phyloP scores from a whole-genome alignment of 2,113 vertebrate genomes.

The Entelurus aequoreus region DNA sequence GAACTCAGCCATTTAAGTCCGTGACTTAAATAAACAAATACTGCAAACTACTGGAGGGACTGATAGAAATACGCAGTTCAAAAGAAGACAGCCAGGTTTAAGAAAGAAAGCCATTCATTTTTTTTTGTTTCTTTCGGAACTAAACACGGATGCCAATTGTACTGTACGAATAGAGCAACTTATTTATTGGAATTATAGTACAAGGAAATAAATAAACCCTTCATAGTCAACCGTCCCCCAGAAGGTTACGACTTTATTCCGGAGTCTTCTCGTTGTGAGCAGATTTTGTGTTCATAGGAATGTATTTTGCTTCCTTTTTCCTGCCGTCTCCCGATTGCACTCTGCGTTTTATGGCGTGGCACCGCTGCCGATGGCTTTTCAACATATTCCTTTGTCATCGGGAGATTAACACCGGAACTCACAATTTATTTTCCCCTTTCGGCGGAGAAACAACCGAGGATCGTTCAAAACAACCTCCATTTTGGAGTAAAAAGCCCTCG shows the following conservation, averaged over 20 bases:
- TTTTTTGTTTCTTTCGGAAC: conserved; percentile 60
- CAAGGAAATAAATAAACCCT: conserved; percentile 74
- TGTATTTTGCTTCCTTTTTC: background rate
- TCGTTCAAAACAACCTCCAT: background rate
- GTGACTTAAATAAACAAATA: too few species aligned
- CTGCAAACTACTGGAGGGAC: too few species aligned
- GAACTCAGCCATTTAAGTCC: too few species aligned
- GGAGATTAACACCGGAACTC: background rate
- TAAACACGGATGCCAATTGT: conserved; percentile 64
- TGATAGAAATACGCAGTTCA: conserved; percentile 1
- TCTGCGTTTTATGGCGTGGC: conserved; percentile 39
- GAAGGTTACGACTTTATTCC: conserved; percentile 11
- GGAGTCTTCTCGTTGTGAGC: conserved; percentile 11
- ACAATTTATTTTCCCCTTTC: conserved; percentile 4
- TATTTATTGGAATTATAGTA: conserved; percentile 71
- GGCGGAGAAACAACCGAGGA: background rate
- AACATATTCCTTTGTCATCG: conserved; percentile 25
- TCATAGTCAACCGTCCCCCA: background rate
- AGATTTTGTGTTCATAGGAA: conserved; percentile 2
- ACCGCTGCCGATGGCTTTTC: conserved; percentile 59
- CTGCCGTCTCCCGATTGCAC: conserved; percentile 56
- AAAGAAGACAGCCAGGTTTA: conserved; percentile 41
- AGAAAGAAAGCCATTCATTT: conserved; percentile 65
- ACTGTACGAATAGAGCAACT: conserved; percentile 69
- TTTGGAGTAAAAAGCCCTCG: conserved; percentile 11